Percentiles rank a stretch among this genome's conserved stretches.
Evolutionary conservation across 2,888 invertebrate genomes (phyloP).

Genomic region (Patella caerulea): DNA sequence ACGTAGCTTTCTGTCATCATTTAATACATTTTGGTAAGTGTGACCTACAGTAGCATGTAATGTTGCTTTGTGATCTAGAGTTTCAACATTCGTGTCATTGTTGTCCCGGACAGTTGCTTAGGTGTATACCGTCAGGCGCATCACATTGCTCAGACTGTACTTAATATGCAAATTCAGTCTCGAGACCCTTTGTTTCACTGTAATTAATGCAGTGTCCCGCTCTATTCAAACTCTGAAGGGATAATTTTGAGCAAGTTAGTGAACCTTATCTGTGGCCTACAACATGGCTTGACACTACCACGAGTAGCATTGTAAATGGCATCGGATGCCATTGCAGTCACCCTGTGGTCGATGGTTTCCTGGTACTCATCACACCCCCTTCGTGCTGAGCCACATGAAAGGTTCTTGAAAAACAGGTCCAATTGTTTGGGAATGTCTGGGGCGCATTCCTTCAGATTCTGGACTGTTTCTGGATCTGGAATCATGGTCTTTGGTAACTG

Average conservation of each 20-base stretch:
- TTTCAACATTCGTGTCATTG: slow-evolving; percentile 23
- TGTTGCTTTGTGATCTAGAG: slow-evolving; percentile 18
- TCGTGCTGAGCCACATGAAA: too few species aligned
- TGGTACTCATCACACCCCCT: too few species aligned
- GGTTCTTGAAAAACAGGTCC: too few species aligned
- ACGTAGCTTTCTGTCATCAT: too few species aligned
- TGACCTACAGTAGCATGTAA: too few species aligned
- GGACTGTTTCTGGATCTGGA: too few species aligned
- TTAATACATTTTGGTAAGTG: too few species aligned
- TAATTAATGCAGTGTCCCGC: slow-evolving; percentile 17
- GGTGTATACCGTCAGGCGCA: slow-evolving; percentile 17
- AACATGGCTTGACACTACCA: slow-evolving; percentile 23
- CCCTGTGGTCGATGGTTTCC: slow-evolving; percentile 9
- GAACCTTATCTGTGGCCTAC: background rate
- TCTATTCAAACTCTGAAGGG: slow-evolving; percentile 26
- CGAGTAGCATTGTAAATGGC: slow-evolving; percentile 27
- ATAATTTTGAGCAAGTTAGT: slow-evolving; percentile 3
- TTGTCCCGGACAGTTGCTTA: slow-evolving; percentile 22
- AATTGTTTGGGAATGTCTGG: too few species aligned
- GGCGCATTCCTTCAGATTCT: too few species aligned
- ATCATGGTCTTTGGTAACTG: too few species aligned
- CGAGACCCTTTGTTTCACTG: slow-evolving; percentile 11
- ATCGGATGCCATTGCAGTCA: slow-evolving; percentile 18
- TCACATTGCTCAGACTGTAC: slow-evolving; percentile 12
- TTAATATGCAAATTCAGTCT: slow-evolving; percentile 28